Base-by-base conservation (phyloP, 2,113 vertebrate species). In the Pleuronectes platessa region DNA sequence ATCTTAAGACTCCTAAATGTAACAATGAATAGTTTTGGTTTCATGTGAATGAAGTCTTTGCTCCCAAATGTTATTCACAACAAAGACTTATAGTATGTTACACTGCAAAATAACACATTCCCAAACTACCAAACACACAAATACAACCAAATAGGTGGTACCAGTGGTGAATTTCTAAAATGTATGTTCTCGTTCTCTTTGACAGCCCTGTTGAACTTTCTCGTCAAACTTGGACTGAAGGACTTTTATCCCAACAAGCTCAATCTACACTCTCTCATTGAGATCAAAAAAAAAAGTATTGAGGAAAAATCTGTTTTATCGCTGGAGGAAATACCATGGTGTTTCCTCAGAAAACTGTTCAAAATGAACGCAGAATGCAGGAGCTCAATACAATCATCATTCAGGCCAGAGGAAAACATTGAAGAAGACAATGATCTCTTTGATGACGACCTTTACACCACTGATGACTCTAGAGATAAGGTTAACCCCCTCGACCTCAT, bases 401-500 rank as follows among this genome's bases (percentile, higher is more conserved):
- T 24, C 6, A 42, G 3, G 10, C 4, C 42, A 14, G 35, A 51
- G 0, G 59, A 64, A 15, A 2, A 45, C 3, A 11, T n/a, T 27
- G 61, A 59, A 0, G 59, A 64, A 11, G 1, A 35, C 2, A 8
- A 18, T 37, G 65, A 80, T 64, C 2, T 0, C 5, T 12, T 35
- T 53, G 63, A 45, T 0, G 0, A 68, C 0, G 9, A 88, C 7
- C 20, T 20, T 15, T 2, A 27, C 14, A 20, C 20, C 2, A 2
- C 3, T 45, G 62, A 76, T 23, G 56, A 74, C 17, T 9, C 56
- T 40, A 31, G 17, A 74, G 15, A 82, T 0, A 3, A 47, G 0
- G 40, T 93, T 4, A 85, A 93, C 58, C 90, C 89, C 42, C 86
- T 86, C 0, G 94, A 95, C 21, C 65, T 96, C 20, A 67, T 94